phyloP scores from a whole-genome alignment of 1,140 invertebrate genomes.

The Antheraea mylitta region DNA sequence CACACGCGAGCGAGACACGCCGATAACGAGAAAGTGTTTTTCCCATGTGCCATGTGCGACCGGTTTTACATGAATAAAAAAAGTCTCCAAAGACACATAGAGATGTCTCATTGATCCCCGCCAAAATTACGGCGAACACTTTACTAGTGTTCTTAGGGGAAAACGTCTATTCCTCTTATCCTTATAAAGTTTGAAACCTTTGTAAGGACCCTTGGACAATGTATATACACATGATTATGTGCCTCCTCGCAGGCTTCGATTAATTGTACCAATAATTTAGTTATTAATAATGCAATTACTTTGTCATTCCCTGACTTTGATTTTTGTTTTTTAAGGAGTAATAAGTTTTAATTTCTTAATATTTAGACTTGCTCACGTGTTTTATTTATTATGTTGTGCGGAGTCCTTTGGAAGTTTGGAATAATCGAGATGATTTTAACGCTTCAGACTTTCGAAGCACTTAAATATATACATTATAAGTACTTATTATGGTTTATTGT shows the following conservation, averaged over 20 bases:
- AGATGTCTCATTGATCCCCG: slow-evolving; percentile 65
- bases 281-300: slow-evolving; percentile 9
- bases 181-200: background rate
- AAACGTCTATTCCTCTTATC: background rate
- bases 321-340: slow-evolving; percentile 22
- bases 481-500: slow-evolving; percentile 40
- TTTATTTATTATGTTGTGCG: slow-evolving; percentile 52
- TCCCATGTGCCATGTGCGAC: slow-evolving; percentile 76
- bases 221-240: background rate
- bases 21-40: slow-evolving; percentile 71
- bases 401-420: background rate
- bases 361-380: slow-evolving; percentile 54
- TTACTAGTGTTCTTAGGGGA: background rate
- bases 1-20: slow-evolving; percentile 79
- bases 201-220: background rate
- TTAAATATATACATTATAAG: slow-evolving; percentile 32
- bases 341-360: slow-evolving; percentile 23
- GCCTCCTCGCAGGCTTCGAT: background rate
- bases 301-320: slow-evolving; percentile 54
- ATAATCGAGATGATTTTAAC: slow-evolving; percentile 4
- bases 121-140: background rate
- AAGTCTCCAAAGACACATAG: slow-evolving; percentile 75
- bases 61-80: slow-evolving; percentile 77
- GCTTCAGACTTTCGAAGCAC: background rate
- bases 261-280: background rate